Percentiles rank a stretch among this genome's conserved stretches.
phyloP scores from a whole-genome alignment of 2,888 invertebrate species.

The Apantesis nais region DNA sequence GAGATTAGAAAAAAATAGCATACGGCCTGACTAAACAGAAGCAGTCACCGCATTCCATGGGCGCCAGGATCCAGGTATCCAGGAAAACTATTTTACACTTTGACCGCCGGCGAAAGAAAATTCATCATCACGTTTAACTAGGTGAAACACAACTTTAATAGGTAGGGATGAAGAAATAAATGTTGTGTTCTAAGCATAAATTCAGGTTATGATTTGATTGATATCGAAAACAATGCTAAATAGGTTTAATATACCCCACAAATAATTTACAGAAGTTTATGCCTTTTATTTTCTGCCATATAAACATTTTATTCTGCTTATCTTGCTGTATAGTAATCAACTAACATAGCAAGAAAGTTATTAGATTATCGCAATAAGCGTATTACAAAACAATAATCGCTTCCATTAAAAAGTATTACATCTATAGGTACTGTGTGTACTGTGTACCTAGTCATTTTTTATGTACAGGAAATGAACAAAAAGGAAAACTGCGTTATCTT shows the following conservation, averaged over 20 bases:
- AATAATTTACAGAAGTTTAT: neutral
- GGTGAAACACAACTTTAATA: neutral
- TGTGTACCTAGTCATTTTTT: neutral
- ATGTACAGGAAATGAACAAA: conserved; percentile 7
- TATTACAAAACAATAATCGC: neutral
- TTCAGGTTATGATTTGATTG: neutral
- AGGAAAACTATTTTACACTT: neutral
- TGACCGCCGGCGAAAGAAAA: neutral
- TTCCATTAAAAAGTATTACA: neutral
- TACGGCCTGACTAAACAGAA: too few relatives aligned
- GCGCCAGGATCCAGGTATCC: too few relatives aligned
- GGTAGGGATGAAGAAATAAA: neutral
- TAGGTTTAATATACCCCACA: neutral
- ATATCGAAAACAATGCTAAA: neutral
- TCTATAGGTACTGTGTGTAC: neutral
- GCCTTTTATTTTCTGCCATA: neutral
- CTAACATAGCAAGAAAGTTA: neutral
- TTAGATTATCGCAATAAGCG: conserved; percentile 4
- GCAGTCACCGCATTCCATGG: too few relatives aligned
- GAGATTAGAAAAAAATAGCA: neutral
- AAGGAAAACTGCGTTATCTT: conserved; percentile 31
- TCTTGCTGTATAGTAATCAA: neutral
- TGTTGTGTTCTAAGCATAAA: neutral
- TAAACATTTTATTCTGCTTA: neutral
- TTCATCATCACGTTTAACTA: neutral